Percentiles rank a stretch among this genome's conserved stretches.
These are phyloP conservation scores for Teleiodes luculella DNA, from an alignment of 2,888 invertebrate species.

Conservation along the genomic window DNA sequence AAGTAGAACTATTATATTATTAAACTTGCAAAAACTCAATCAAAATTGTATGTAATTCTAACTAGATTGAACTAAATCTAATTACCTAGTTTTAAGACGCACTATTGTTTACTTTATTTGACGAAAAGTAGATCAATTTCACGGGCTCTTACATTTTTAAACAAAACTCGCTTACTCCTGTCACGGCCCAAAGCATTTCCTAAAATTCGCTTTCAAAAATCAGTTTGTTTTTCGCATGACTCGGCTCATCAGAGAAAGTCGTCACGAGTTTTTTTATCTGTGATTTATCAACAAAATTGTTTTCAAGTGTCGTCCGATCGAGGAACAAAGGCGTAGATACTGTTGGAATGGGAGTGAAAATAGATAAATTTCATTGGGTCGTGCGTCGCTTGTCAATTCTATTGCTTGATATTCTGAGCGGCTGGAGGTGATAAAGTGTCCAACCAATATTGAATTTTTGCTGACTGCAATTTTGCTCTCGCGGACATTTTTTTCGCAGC, in stretches of 20 bases:
- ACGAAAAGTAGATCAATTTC: not conserved
- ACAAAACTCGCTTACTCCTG: not conserved
- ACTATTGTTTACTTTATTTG: not conserved
- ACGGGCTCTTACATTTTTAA: not conserved
- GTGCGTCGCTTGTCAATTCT: conserved; percentile 24
- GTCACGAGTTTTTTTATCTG: conserved; percentile 21
- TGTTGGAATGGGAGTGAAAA: conserved; percentile 22
- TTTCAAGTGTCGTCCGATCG: conserved; percentile 25
- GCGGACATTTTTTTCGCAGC: not conserved
- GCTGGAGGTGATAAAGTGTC: conserved; percentile 27
- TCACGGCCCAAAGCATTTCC: not conserved
- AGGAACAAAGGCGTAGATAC: conserved; percentile 23
- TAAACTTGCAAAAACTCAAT: too few species aligned
- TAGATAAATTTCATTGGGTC: conserved; percentile 30
- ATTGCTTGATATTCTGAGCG: conserved; percentile 23
- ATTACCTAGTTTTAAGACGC: not conserved
- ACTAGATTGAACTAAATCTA: not conserved
- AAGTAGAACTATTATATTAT: too few species aligned
- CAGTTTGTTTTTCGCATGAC: conserved; percentile 16
- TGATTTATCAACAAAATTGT: conserved; percentile 17
- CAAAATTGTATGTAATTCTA: not conserved
- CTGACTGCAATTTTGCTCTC: not conserved
- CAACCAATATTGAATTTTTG: not conserved
- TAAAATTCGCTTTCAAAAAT: conserved; percentile 3
- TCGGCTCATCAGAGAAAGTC: conserved; percentile 25